These are phyloP conservation scores for Astur gentilis DNA, from an alignment of 2,113 vertebrate species.

Conservation along the genomic window DNA sequence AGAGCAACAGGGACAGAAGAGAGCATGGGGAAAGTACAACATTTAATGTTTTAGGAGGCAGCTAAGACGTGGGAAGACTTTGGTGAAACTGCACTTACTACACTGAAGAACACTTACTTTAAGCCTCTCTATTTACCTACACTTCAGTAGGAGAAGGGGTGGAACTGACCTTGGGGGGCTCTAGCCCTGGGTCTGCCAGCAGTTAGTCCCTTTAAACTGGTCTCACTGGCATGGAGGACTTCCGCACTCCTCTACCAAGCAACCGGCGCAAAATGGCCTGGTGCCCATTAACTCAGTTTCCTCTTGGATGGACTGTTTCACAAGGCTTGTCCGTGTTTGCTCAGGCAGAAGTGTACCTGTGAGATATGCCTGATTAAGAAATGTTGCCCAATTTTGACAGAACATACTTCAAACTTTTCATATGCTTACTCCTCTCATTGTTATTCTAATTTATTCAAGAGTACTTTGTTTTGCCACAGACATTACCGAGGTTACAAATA, in stretches of 20 bases:
- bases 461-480: conserved; percentile 13
- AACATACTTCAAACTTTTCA: background rate
- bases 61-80: background rate
- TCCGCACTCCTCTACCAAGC: background rate
- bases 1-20: background rate
- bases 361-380: background rate
- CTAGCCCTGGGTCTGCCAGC: background rate
- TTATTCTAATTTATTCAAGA: conserved; percentile 23
- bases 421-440: background rate
- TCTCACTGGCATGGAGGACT: background rate
- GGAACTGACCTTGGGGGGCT: background rate
- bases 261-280: background rate
- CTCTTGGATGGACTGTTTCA: background rate
- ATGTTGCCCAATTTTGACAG: background rate
- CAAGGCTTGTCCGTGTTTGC: background rate
- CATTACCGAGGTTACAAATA: conserved; percentile 4
- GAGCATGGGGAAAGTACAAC: background rate
- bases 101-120: background rate
- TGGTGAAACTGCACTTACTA: background rate
- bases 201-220: background rate
- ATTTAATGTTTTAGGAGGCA: background rate
- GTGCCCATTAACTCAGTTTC: background rate
- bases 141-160: background rate
- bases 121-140: background rate
- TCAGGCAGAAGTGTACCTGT: background rate